These are phyloP conservation scores for Clavelina lepadiformis DNA, from an alignment of 23 tunicate genomes.

Conservation along the genomic window DNA sequence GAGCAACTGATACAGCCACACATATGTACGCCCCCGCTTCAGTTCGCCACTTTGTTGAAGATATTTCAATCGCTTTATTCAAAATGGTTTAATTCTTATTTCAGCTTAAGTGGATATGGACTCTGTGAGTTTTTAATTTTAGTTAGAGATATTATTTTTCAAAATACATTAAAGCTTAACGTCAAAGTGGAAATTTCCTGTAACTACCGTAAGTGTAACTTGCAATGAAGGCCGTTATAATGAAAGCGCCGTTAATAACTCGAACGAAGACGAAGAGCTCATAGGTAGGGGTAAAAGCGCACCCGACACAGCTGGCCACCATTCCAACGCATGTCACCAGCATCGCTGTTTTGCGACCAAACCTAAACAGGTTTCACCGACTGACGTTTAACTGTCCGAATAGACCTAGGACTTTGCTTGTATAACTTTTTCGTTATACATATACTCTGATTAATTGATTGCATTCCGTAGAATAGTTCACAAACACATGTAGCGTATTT, in stretches of 20 bases:
- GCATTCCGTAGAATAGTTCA: too few species aligned
- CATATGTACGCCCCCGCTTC: constrained; percentile 26
- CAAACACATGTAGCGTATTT: too few species aligned
- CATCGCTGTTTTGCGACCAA: constrained; percentile 62
- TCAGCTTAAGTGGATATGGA: too few species aligned
- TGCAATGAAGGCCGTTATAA: constrained; percentile 35
- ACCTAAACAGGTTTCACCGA: constrained; percentile 59
- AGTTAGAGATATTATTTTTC: too few species aligned
- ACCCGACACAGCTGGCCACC: constrained; percentile 11
- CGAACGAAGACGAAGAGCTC: constrained; percentile 48
- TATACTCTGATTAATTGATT: too few species aligned
- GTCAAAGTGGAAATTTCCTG: too few species aligned
- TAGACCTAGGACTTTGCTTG: too few species aligned
- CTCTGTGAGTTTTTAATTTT: too few species aligned
- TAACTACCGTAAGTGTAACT: constrained; percentile 58
- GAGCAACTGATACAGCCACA: constrained; percentile 20
- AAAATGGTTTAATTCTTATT: too few species aligned
- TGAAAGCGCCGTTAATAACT: constrained; percentile 23
- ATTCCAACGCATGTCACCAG: constrained; percentile 10
- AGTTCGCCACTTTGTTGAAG: constrained; percentile 22
- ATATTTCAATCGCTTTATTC: constrained; percentile 27
- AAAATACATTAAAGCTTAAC: too few species aligned
- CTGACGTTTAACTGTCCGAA: too few species aligned
- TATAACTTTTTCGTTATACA: too few species aligned
- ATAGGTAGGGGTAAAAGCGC: constrained; percentile 54